phyloP scores from a whole-genome alignment of 2,113 vertebrate species.

The Sapajus apella region DNA sequence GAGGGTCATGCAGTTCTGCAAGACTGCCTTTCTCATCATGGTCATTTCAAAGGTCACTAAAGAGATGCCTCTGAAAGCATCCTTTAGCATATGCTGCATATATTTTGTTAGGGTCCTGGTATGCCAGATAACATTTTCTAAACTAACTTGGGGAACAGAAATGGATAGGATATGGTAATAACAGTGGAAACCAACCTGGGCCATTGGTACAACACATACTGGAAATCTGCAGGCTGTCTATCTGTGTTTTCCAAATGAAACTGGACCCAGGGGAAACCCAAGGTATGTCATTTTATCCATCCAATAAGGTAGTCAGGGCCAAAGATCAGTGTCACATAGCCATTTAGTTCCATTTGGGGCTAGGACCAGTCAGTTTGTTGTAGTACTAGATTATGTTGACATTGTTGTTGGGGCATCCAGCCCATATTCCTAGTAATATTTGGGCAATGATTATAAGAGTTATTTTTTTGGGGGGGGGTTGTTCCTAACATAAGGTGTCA shows the following conservation, averaged over 20 bases:
- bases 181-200: neutral
- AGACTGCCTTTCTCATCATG: too few species aligned
- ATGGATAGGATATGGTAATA: neutral
- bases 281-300: neutral
- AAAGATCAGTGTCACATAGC: neutral
- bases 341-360: neutral
- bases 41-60: neutral
- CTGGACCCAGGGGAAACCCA: neutral
- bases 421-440: neutral
- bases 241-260: neutral
- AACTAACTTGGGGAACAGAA: neutral
- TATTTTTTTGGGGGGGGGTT: neutral
- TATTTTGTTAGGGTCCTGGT: neutral
- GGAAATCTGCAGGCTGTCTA: neutral
- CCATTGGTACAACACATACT: neutral
- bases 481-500: neutral
- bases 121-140: neutral
- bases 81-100: neutral
- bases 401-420: neutral
- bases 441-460: neutral
- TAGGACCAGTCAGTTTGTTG: neutral
- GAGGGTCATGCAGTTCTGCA: neutral
- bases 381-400: neutral
- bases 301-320: neutral
- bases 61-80: neutral